Conservation (phyloP, 2,888 invertebrate species). For the Macrophya alboannulata region DNA sequence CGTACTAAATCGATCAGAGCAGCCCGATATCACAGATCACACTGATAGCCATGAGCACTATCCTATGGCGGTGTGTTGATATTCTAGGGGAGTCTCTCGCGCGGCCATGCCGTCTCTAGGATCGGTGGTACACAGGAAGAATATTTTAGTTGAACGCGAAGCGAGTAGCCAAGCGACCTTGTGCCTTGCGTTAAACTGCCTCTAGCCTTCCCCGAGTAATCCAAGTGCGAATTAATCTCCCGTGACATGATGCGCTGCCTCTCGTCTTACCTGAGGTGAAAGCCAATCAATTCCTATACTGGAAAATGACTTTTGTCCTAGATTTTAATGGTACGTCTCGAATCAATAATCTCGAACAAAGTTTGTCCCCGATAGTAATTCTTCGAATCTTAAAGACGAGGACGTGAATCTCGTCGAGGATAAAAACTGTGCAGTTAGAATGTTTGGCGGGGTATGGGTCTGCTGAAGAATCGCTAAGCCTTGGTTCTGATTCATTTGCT, state of each 20-base stretch:
- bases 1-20: constrained; percentile 63
- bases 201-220: not conserved
- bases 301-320: constrained; percentile 3
- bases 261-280: not conserved
- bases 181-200: constrained; percentile 24
- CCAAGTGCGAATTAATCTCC: constrained; percentile 34
- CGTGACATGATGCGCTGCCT: not conserved
- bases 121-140: constrained; percentile 18
- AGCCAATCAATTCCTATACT: not conserved
- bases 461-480: not conserved
- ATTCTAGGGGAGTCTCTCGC: constrained; percentile 58
- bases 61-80: constrained; percentile 58
- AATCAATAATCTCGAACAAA: not conserved
- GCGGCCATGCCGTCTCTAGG: constrained; percentile 42
- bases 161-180: constrained; percentile 5
- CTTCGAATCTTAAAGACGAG: not conserved
- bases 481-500: constrained; percentile 49
- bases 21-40: constrained; percentile 19
- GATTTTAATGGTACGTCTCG: constrained; percentile 12
- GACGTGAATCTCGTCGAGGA: not conserved
- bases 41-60: constrained; percentile 62
- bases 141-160: constrained; percentile 28
- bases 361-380: not conserved
- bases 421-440: not conserved
- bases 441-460: not conserved